Evolutionary conservation across 2,888 invertebrate genomes (phyloP), one percentile per base, ranked within the genome.

Genomic region (Dendrolimus pini): DNA sequence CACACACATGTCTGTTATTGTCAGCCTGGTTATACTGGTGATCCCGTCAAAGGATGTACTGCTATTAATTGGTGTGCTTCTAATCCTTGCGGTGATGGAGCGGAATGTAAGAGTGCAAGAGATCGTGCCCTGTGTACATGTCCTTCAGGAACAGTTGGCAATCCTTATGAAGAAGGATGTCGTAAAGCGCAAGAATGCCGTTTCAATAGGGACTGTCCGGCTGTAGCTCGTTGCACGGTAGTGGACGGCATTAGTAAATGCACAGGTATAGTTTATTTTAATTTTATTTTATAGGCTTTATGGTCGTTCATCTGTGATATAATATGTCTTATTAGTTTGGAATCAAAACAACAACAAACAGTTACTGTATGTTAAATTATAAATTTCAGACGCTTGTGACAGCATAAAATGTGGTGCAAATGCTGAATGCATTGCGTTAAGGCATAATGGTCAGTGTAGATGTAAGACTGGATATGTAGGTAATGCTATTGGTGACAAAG

Each of bases 11-110:
- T 92, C 54, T 89, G 87, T 75, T 95, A 95, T 70, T 97, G 97
- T 77, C 96, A 96, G 83, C 97, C 97, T 10, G 97, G 97, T 0
- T 97, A 93, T 72, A 96, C 96, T 0, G 97, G 97, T 3, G 94
- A 97, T 79, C 94, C 97, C 2, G 84, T 92, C 9, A 86, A 84
- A 41, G 94, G 94, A 30, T 97, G 97, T 72, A 85, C 91, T 57
- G 85, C 94, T 57, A 94, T 97, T 58, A 95, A 97, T 82, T 96
- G 94, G 80, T 97, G 97, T 74, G 92, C 93, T 56, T 93, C 93
- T 66, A 92, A 93, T 54, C 96, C 96, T 8, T 97, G 97, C 77
- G 96, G 95, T 7, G 93, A 94, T 55, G 95, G 95, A 59, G 95
- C 97, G 0, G 85, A 92, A 63, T 98, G 98, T 78, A 93, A 93